Percentiles rank a stretch among this genome's conserved stretches.
Evolutionary conservation across 2,888 invertebrate species (phyloP).

Genomic region (Lydus trimaculatus): DNA sequence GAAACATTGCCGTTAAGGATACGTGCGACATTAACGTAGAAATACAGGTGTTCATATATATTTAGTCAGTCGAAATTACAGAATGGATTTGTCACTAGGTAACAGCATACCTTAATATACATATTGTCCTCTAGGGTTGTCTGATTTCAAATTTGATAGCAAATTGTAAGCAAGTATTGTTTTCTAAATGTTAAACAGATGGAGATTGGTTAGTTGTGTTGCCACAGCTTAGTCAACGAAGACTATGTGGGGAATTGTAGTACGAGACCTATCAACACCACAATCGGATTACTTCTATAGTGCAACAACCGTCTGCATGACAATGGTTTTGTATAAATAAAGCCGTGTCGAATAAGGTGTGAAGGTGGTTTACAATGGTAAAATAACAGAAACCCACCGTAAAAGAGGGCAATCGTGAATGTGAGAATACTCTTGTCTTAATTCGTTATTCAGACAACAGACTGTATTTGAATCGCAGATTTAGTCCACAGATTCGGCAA

Average conservation of each 20-base stretch:
- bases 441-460: slow-evolving; percentile 43
- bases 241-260: slow-evolving; percentile 19
- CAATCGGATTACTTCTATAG: slow-evolving; percentile 52
- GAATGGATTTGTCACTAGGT: neutral
- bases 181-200: neutral
- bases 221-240: slow-evolving; percentile 21
- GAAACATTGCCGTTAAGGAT: slow-evolving; percentile 22
- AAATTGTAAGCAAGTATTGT: neutral
- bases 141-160: neutral
- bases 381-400: neutral
- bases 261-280: slow-evolving; percentile 36
- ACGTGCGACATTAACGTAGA: slow-evolving; percentile 36
- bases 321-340: slow-evolving; percentile 53
- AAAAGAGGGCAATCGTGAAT: slow-evolving; percentile 20
- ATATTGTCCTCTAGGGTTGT: neutral
- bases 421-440: slow-evolving; percentile 37
- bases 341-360: slow-evolving; percentile 27
- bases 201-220: neutral
- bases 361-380: slow-evolving; percentile 14
- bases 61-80: slow-evolving; percentile 29
- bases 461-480: slow-evolving; percentile 52
- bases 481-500: slow-evolving; percentile 44
- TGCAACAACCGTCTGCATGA: slow-evolving; percentile 42
- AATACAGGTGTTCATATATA: slow-evolving; percentile 52
- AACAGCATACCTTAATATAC: neutral